phyloP scores from a whole-genome alignment of 1,140 invertebrate species.

The Zaprionus kolodkinae region DNA sequence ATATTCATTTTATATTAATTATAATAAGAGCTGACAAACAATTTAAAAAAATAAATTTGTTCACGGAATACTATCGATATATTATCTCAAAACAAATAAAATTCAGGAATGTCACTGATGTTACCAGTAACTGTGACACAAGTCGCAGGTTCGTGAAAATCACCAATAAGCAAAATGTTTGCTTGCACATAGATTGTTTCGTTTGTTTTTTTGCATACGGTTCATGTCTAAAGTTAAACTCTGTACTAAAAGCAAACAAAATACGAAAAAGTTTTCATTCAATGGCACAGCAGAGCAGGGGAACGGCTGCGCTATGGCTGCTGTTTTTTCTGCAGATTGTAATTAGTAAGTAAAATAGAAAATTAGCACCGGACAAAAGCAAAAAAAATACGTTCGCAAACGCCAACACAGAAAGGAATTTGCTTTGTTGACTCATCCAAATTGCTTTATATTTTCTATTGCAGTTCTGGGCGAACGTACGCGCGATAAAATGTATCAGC shows the following conservation, averaged over 20 bases:
- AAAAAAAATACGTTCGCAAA: neutral
- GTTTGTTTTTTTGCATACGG: constrained; percentile 12
- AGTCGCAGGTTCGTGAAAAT: neutral
- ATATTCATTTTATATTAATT: no score
- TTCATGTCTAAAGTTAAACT: neutral
- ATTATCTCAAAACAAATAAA: neutral
- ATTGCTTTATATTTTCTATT: constrained; percentile 23
- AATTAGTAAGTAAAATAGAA: constrained; percentile 37
- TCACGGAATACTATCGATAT: constrained; percentile 3
- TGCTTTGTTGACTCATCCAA: constrained; percentile 52
- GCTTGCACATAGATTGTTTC: constrained; percentile 3
- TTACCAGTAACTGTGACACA: neutral
- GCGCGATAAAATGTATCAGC: constrained; percentile 92
- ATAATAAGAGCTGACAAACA: neutral
- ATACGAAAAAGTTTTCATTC: constrained; percentile 15
- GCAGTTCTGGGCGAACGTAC: constrained; percentile 85
- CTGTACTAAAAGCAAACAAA: constrained; percentile 10
- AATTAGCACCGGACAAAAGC: neutral
- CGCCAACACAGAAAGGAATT: neutral
- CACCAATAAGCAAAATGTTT: constrained; percentile 5
- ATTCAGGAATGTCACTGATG: neutral
- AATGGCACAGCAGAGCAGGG: constrained; percentile 51
- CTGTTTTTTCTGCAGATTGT: constrained; percentile 46
- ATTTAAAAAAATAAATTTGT: no score
- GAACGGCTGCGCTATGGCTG: constrained; percentile 59